Conservation (phyloP, 2,888 invertebrate genomes). For the Tenthredo mesomela region DNA sequence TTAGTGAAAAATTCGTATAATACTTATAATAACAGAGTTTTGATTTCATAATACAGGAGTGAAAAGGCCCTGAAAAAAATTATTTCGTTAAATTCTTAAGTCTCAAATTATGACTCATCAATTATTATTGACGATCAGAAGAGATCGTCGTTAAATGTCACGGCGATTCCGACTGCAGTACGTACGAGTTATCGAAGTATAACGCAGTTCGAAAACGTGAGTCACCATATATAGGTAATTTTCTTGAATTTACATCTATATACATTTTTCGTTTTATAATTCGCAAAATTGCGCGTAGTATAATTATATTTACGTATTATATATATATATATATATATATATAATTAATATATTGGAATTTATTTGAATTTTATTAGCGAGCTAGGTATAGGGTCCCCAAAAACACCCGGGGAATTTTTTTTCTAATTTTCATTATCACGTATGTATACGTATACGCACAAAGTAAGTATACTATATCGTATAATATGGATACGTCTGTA, state of each 20-base stretch:
- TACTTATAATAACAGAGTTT: background rate
- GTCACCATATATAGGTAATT: background rate
- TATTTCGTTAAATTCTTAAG: background rate
- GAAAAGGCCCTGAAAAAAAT: background rate
- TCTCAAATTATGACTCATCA: background rate
- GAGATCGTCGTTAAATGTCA: conserved; percentile 18
- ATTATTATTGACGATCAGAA: background rate
- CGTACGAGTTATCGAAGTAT: background rate
- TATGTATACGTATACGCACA: background rate
- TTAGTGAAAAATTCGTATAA: no score
- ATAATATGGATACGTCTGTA: background rate
- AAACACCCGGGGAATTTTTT: background rate
- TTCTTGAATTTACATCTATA: background rate
- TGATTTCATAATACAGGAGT: background rate
- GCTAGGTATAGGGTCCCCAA: background rate
- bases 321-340: no score
- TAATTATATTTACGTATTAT: background rate
- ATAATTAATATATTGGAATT: no score
- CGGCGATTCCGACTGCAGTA: background rate
- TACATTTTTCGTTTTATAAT: background rate
- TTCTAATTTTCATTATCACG: background rate
- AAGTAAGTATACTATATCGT: background rate
- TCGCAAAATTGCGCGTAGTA: background rate
- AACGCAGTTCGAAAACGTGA: background rate
- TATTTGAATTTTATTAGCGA: background rate